phyloP scores from a whole-genome alignment of 1,140 invertebrate species.

The Potamilus streckersoni region DNA sequence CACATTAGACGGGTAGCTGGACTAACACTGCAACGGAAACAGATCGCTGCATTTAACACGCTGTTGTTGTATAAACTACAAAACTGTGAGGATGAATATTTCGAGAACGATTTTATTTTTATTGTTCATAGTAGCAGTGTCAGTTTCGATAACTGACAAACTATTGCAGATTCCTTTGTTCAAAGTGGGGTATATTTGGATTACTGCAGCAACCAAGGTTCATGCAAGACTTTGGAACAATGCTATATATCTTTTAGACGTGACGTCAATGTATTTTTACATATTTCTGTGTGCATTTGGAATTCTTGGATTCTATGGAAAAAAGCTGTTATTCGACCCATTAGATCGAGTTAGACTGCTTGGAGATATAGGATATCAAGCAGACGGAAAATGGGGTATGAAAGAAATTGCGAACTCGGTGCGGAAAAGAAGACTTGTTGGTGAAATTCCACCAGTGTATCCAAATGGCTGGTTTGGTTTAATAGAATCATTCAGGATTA shows the following conservation, averaged over 20 bases:
- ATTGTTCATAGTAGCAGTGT: conserved; percentile 36
- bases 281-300: conserved; percentile 19
- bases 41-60: too few species aligned
- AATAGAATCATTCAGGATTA: too few species aligned
- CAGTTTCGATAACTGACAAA: conserved; percentile 36
- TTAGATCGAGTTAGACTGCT: conserved; percentile 59
- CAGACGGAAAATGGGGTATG: conserved; percentile 55
- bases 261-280: conserved; percentile 37
- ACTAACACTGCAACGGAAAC: too few species aligned
- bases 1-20: too few species aligned
- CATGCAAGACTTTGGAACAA: conserved; percentile 14
- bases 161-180: conserved; percentile 44
- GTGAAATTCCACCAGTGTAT: too few species aligned
- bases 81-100: too few species aligned
- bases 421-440: too few species aligned
- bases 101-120: too few species aligned
- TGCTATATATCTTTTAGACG: conserved; percentile 30
- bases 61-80: too few species aligned
- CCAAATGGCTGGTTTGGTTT: too few species aligned
- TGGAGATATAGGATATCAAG: conserved; percentile 69
- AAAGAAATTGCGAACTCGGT: conserved; percentile 66
- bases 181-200: conserved; percentile 54
- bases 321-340: conserved; percentile 47
- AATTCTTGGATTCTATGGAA: conserved; percentile 32
- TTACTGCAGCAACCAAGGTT: conserved; percentile 34